Evolutionary conservation across 2,888 invertebrate species (phyloP).

Genomic region (Dromius quadrimaculatus): DNA sequence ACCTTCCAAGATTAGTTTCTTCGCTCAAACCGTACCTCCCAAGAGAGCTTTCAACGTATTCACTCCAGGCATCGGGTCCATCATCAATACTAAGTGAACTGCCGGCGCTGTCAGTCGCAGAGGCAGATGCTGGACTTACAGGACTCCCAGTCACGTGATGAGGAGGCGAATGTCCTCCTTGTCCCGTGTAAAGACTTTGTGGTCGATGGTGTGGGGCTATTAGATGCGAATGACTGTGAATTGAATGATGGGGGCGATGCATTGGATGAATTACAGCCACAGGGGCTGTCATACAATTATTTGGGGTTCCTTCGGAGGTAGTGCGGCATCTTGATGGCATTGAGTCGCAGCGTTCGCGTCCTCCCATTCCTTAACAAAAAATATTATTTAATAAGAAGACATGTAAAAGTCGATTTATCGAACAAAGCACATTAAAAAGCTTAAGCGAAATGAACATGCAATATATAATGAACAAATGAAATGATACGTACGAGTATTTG

Average conservation of each 20-base stretch:
- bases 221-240: constrained; percentile 64
- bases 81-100: constrained; percentile 78
- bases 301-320: constrained; percentile 71
- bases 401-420: neutral
- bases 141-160: constrained; percentile 67
- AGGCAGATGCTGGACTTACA: constrained; percentile 73
- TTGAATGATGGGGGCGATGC: constrained; percentile 64
- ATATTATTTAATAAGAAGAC: too few species aligned
- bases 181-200: constrained; percentile 66
- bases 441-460: constrained; percentile 12
- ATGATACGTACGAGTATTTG: constrained; percentile 64
- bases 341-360: constrained; percentile 84
- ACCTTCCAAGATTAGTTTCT: constrained; percentile 15
- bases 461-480: constrained; percentile 26
- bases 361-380: constrained; percentile 54
- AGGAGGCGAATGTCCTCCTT: constrained; percentile 66
- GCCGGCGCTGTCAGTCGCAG: constrained; percentile 77
- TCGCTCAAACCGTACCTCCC: neutral
- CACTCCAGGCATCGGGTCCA: constrained; percentile 61
- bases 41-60: constrained; percentile 59
- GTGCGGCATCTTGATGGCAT: constrained; percentile 82
- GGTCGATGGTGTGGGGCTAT: constrained; percentile 63
- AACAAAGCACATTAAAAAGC: neutral
- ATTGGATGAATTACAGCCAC: constrained; percentile 62
- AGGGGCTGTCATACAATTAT: constrained; percentile 60